Evolutionary conservation across 2,888 invertebrate species (phyloP).

Genomic region (Rosalia funebris): DNA sequence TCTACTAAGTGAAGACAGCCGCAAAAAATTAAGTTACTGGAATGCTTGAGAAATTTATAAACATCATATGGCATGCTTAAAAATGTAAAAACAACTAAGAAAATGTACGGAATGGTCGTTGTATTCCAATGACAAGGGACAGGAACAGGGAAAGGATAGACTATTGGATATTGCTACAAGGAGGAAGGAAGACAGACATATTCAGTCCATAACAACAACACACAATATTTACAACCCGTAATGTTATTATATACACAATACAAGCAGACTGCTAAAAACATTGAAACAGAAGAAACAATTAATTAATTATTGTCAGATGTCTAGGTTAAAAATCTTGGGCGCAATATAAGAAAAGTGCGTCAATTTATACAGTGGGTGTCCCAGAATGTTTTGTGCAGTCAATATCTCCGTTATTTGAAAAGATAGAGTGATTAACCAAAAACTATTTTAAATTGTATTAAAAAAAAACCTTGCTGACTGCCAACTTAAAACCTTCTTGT

Average conservation of each 20-base stretch:
- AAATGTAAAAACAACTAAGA: no score
- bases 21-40: no score
- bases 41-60: not conserved
- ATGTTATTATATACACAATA: conserved; percentile 54
- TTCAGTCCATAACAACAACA: conserved; percentile 59
- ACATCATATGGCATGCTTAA: no score
- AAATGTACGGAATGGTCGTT: conserved; percentile 38
- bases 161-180: conserved; percentile 57
- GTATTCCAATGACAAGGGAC: conserved; percentile 31
- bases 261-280: conserved; percentile 37
- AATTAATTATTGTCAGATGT: conserved; percentile 36
- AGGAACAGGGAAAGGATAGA: conserved; percentile 41
- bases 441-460: no score
- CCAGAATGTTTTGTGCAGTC: no score
- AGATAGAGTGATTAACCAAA: no score
- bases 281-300: conserved; percentile 32
- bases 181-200: conserved; percentile 62
- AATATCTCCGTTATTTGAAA: no score
- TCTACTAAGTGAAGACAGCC: not conserved
- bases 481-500: no score
- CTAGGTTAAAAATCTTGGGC: conserved; percentile 28
- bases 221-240: conserved; percentile 61
- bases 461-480: no score
- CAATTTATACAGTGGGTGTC: no score
- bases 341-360: conserved; percentile 22